phyloP scores from a whole-genome alignment of 2,797 vertebrate species.

The Leontopithecus rosalia region DNA sequence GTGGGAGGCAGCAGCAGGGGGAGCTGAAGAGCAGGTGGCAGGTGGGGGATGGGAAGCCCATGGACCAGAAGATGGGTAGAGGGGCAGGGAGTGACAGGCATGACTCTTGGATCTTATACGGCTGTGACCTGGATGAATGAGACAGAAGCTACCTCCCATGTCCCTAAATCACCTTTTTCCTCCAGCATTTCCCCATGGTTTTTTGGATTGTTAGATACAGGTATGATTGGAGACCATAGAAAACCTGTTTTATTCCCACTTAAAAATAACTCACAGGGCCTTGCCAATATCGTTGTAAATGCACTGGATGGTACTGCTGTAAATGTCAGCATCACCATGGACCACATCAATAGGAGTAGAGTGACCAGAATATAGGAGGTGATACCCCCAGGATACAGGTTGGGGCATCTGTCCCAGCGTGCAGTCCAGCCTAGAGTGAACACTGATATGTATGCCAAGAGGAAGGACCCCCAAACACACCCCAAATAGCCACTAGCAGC shows the following conservation, averaged over 20 bases:
- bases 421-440: neutral
- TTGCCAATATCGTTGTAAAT: neutral
- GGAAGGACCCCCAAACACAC: neutral
- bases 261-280: neutral
- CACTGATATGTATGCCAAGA: neutral
- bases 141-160: neutral
- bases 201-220: neutral
- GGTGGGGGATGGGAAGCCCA: fast-evolving
- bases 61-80: fast-evolving
- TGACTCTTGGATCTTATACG: neutral
- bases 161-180: neutral
- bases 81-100: neutral
- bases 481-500: neutral
- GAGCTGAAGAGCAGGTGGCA: neutral
- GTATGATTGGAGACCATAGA: neutral
- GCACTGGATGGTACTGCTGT: neutral
- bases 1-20: neutral
- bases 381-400: neutral
- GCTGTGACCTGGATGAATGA: neutral
- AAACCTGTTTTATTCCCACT: neutral
- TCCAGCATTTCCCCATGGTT: neutral
- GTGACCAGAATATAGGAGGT: neutral
- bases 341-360: neutral
- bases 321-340: neutral
- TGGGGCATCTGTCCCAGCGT: too few species aligned